A percentile compares a stretch with the other conserved stretches of the same genome.
Evolutionary conservation across 2,797 vertebrate genomes (phyloP).

Genomic region (Selene dorsalis): DNA sequence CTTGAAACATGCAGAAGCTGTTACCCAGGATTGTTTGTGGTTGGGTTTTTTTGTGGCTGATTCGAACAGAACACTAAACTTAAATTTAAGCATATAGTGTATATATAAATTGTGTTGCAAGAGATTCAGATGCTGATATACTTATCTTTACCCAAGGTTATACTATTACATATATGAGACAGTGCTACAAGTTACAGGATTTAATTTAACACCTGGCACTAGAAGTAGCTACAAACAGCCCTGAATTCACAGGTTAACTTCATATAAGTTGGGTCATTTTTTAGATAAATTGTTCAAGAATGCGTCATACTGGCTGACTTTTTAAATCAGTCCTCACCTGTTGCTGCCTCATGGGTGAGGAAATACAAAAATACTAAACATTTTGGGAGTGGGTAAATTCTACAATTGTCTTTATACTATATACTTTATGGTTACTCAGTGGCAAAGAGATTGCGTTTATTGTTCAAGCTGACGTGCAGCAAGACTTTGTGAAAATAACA

Average conservation of each 20-base stretch:
- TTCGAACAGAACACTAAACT: neutral
- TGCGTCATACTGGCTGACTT: neutral
- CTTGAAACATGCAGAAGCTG: slow-evolving; percentile 28
- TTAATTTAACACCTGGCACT: neutral
- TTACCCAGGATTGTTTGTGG: slow-evolving; percentile 29
- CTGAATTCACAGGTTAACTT: neutral
- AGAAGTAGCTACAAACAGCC: neutral
- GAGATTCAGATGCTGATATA: neutral
- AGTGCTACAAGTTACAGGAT: neutral
- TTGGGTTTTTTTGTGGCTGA: slow-evolving; percentile 11
- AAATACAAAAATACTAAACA: neutral
- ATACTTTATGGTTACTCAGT: neutral
- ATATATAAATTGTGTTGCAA: neutral
- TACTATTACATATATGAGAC: neutral
- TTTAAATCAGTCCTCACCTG: neutral
- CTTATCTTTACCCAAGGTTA: neutral
- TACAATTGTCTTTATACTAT: neutral
- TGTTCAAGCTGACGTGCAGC: neutral
- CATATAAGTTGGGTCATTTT: neutral
- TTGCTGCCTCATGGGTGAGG: neutral
- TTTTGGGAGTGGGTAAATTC: neutral
- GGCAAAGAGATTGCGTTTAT: neutral
- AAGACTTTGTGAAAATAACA: slow-evolving; percentile 4
- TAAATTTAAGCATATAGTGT: neutral
- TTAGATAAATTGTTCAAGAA: neutral